Base-by-base conservation (phyloP, 2,888 invertebrate species). In the Alcis repandata region DNA sequence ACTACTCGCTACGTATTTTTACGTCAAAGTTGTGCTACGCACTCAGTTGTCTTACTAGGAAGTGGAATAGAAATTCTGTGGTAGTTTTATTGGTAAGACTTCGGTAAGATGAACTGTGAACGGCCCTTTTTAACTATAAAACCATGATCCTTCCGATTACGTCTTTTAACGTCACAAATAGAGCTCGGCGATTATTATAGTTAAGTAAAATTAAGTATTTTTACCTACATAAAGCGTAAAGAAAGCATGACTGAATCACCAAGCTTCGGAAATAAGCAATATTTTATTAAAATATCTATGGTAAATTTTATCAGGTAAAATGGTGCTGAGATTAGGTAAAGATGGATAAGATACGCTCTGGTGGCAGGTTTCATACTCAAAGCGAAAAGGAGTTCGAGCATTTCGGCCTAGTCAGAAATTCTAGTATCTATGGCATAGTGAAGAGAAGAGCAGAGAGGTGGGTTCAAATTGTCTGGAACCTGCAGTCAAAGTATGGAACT, bases 321-420 rank as follows among this genome's bases (percentile, higher is more conserved):
- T 59, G 64, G 64, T 64, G 64, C 64, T 64, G 58, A 59, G 51
- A 40, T 19, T 54, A 62, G 38, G 45, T 58, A 63, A 58, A 19
- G 36, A 53, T 15, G 46, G 32, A 53, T 62, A 51, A 19, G 36
- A 53, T 49, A 17, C 15, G 49, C 58, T 59, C 53, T 9, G 41
- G 10, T 10, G 62, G 43, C 49, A 56, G 56, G 62, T 62, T 61
- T 32, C 61, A 40, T 41, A 46, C 27, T 49, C 33, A 33, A 49
- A 49, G 7, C n/a, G 2, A 43, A 56, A 2, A 17, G 15, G 49
- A 1, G 45, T 20, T n/a, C 38, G 22, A 11, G 2, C 9, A 20
- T 27, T 49, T 49, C 41, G 10, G 17, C 4, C 11, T 43, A 32
- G 7, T 27, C 19, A 43, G 2, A 43, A 1, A 43, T 38, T 6